Evolutionary conservation across 2,113 vertebrate genomes (phyloP), one percentile per base, ranked within the genome.

Genomic region (Austrofundulus limnaeus): DNA sequence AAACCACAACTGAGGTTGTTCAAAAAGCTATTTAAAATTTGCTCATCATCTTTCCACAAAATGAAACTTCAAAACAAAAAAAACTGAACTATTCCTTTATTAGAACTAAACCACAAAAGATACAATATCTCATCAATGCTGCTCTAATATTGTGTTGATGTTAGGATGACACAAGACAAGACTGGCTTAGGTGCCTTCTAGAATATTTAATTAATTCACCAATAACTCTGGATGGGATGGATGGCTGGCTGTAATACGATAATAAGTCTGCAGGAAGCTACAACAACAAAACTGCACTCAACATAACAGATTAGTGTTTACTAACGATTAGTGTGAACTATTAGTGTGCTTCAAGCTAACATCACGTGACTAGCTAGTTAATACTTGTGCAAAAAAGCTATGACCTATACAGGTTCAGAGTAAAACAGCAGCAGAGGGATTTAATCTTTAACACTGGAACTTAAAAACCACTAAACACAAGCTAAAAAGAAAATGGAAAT

Each of bases 391-490:
- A 28, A 72, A 48, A 72, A 50, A 66, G 34, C 60, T 75, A 66
- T 11, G 56, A 80, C 52, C 51, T 48, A 37, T 55, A 23, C 3
- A 39, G 65, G 49, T 67, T 69, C 2, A 50, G 58, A 55, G 24
- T 13, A 24, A 25, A 19, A 72, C 41, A 74, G 72, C 66, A 49
- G 55, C 61, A 41, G 41, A 16, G 64, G 56, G 17, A 51, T 38
- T 5, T 56, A 47, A 47, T 65, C 38, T 69, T 52, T 34, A 80
- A 83, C 1, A 37, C 72, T 58, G 49, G 6, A 83, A 89, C 78
- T 46, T 13, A 82, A 84, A 34, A 67, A 62, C 77, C 77, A 90
- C 72, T 60, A 4, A 57, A 87, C 83, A 88, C 87, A 66, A 59
- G 72, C 71, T 68, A 59, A 62, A 69, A 70, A 82, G 46, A 75